A percentile compares a stretch with the other conserved stretches of the same genome.
Evolutionary conservation across 1,140 invertebrate species (phyloP).

Genomic region (Chymomyza costata): DNA sequence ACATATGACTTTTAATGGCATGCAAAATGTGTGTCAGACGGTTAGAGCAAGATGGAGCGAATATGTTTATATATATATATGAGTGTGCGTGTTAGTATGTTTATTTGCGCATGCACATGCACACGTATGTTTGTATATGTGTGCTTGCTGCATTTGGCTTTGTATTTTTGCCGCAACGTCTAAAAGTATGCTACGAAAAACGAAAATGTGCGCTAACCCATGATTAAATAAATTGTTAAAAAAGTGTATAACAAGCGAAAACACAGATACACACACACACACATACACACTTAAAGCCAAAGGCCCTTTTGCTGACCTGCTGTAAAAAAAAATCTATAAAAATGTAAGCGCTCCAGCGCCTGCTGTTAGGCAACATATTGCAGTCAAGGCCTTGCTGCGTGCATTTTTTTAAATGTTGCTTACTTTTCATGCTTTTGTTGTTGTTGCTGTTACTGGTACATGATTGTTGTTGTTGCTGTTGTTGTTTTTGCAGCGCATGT

Average conservation of each 20-base stretch:
- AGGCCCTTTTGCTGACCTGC: slow-evolving; percentile 42
- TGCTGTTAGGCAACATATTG: slow-evolving; percentile 69
- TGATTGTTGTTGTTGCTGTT: slow-evolving; percentile 19
- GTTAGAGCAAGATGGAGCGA: no score
- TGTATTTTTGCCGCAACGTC: slow-evolving; percentile 5
- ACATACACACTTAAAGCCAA: not conserved
- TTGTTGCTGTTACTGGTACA: slow-evolving; percentile 4
- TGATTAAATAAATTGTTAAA: slow-evolving; percentile 71
- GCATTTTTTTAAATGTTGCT: slow-evolving; percentile 65
- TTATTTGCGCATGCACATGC: no score
- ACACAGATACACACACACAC: slow-evolving; percentile 22
- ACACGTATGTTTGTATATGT: no score
- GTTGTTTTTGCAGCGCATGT: slow-evolving; percentile 51
- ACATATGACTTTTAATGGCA: slow-evolving; percentile 58
- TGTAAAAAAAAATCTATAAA: slow-evolving; percentile 66
- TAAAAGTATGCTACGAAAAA: slow-evolving; percentile 28
- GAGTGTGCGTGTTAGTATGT: no score
- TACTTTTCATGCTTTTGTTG: slow-evolving; percentile 36
- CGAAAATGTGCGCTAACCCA: slow-evolving; percentile 35
- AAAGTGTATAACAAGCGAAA: slow-evolving; percentile 70
- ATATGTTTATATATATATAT: no score
- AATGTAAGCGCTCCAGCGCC: slow-evolving; percentile 37
- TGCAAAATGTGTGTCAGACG: slow-evolving; percentile 40
- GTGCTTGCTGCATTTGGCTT: no score
- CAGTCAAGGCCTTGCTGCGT: slow-evolving; percentile 69